These are phyloP conservation scores for Agrotis puta DNA, from an alignment of 2,888 invertebrate genomes.

Conservation along the genomic window DNA sequence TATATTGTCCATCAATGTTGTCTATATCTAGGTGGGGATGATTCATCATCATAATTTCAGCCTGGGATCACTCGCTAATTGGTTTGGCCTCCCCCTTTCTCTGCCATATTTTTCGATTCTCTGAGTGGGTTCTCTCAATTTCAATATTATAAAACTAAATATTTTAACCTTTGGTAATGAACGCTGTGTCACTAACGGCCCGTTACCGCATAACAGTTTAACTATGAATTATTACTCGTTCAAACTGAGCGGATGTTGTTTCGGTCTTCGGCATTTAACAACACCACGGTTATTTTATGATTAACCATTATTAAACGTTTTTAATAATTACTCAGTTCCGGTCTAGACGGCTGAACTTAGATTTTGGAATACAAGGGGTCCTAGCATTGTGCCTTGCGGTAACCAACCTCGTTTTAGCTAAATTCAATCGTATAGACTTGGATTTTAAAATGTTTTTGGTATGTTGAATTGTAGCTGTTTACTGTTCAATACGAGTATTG, in stretches of 20 bases:
- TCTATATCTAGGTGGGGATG: background rate
- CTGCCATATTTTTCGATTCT: too few relatives aligned
- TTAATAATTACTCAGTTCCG: slow-evolving; percentile 76
- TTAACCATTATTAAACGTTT: slow-evolving; percentile 74
- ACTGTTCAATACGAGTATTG: too few relatives aligned
- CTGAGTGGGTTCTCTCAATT: too few relatives aligned
- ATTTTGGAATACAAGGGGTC: background rate
- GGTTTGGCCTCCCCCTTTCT: too few relatives aligned
- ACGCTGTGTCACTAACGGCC: slow-evolving; percentile 26
- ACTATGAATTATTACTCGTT: slow-evolving; percentile 65
- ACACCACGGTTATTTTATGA: slow-evolving; percentile 73
- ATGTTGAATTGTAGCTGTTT: background rate
- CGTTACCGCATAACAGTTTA: slow-evolving; percentile 54
- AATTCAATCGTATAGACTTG: background rate
- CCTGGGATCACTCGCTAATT: too few relatives aligned
- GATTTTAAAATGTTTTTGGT: background rate
- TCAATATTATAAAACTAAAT: too few relatives aligned
- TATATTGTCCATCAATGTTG: background rate
- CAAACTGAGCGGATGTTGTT: slow-evolving; percentile 79
- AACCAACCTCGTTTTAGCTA: background rate
- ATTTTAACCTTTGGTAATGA: slow-evolving; percentile 19
- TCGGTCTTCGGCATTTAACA: slow-evolving; percentile 74
- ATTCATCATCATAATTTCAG: too few relatives aligned
- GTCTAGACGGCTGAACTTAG: slow-evolving; percentile 9
- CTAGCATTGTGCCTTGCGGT: slow-evolving; percentile 9